Percentiles rank a stretch among this genome's conserved stretches.
phyloP scores from a whole-genome alignment of 2,888 invertebrate genomes.

The Amiota mariae region DNA sequence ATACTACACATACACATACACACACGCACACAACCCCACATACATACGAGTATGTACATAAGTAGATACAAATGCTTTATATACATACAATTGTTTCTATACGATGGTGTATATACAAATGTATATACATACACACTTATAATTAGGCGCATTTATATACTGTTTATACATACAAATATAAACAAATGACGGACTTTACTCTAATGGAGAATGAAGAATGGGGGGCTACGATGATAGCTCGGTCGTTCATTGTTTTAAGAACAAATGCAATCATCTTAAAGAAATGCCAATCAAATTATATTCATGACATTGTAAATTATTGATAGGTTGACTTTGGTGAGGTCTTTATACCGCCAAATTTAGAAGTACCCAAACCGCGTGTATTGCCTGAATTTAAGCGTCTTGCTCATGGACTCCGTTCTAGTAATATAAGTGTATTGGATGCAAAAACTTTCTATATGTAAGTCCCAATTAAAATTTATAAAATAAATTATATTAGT shows the following conservation, averaged over 20 bases:
- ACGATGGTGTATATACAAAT: neutral
- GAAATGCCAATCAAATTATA: too few species aligned
- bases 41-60: too few species aligned
- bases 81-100: neutral
- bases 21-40: too few species aligned
- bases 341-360: constrained; percentile 82
- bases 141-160: constrained; percentile 33
- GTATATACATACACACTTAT: neutral
- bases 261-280: too few species aligned
- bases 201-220: neutral
- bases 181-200: constrained; percentile 2
- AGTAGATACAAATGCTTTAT: neutral
- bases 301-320: too few species aligned
- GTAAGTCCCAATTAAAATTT: constrained; percentile 41
- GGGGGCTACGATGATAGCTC: constrained; percentile 50
- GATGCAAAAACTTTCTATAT: constrained; percentile 88
- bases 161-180: constrained; percentile 43
- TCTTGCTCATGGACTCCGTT: constrained; percentile 89
- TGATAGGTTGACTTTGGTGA: constrained; percentile 90
- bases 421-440: constrained; percentile 91
- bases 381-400: constrained; percentile 90
- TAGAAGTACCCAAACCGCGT: constrained; percentile 86
- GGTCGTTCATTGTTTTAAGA: constrained; percentile 30
- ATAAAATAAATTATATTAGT: too few species aligned
- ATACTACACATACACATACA: too few species aligned